Percentiles rank a stretch among this genome's conserved stretches.
Conservation (phyloP, 2,797 vertebrate species). For the Acridotheres tristis region DNA sequence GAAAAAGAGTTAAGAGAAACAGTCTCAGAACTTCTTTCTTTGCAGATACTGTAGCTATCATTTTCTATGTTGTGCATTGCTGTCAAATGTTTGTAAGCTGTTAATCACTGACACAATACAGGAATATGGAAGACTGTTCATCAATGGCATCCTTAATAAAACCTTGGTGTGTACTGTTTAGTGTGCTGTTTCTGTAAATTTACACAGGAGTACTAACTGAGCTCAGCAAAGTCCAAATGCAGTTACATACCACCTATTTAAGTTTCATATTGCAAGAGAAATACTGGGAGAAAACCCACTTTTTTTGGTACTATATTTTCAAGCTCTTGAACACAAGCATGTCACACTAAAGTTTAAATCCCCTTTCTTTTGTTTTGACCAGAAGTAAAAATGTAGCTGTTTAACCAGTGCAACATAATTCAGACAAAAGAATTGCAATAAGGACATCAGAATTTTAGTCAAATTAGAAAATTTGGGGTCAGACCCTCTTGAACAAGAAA, state of each 20-base stretch:
- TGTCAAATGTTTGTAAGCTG: background rate
- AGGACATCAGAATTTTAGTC: background rate
- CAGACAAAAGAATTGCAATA: background rate
- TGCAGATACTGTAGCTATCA: background rate
- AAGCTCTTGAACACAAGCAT: background rate
- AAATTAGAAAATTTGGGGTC: background rate
- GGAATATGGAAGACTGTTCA: background rate
- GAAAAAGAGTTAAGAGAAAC: background rate
- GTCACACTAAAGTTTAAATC: background rate
- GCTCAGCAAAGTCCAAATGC: background rate
- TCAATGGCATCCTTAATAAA: background rate
- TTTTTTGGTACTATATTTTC: background rate
- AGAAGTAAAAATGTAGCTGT: background rate
- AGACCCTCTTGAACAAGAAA: background rate
- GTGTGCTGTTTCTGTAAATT: background rate
- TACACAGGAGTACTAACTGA: background rate
- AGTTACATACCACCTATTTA: background rate
- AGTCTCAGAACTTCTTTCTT: background rate
- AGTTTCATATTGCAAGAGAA: background rate
- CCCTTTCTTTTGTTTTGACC: background rate
- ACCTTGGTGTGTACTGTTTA: background rate
- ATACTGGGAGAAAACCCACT: background rate
- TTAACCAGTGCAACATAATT: background rate
- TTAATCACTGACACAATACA: background rate
- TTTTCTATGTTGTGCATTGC: background rate